Evolutionary conservation across 1,140 invertebrate genomes (phyloP), one percentile per base, ranked within the genome.

Genomic region (Lepidotrigona ventralis): DNA sequence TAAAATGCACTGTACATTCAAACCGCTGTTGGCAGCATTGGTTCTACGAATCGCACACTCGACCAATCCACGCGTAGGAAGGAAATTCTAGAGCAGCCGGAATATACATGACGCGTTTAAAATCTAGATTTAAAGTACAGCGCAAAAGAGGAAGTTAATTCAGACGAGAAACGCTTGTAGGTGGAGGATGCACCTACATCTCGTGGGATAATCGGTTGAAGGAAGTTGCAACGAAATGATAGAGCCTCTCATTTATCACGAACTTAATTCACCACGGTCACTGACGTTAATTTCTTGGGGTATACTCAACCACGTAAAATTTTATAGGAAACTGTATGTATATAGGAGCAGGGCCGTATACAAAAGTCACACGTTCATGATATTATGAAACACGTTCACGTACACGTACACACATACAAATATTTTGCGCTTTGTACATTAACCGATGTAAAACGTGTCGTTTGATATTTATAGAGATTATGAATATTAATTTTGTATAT

Each of bases 401-500:
- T 85, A 90, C 66, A 86, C 81, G 83, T 85, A 90, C 81, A 85
- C 74, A 69, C 12, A 56, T 23, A 73, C 53, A 72, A n/a, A 72
- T 15, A 54, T 12, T 86, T 84, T 53, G 79, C 88, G 89, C 91
- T 91, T 92, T 92, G 89, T 91, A 92, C 86, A 92, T 90, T 91
- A 80, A 88, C 86, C 85, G 78, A 88, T 83, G 80, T 86, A 90
- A 85, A 85, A 90, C 81, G 72, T n/a, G 54, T 85, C 86, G 84
- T 91, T 91, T 87, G 85, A 90, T 86, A 92, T 91, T 89, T 90
- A 92, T 90, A 91, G 82, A 92, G 66, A 92, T 82, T 91, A 90
- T 83, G 74, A 84, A 88, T 87, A 90, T 92, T 93, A 90, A 93
- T 93, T 92, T 92, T 93, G 92, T 93, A 93, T 90, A 93, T 91